Evolutionary conservation across 2,113 vertebrate species (phyloP).

Genomic region (Onychostoma macrolepis): DNA sequence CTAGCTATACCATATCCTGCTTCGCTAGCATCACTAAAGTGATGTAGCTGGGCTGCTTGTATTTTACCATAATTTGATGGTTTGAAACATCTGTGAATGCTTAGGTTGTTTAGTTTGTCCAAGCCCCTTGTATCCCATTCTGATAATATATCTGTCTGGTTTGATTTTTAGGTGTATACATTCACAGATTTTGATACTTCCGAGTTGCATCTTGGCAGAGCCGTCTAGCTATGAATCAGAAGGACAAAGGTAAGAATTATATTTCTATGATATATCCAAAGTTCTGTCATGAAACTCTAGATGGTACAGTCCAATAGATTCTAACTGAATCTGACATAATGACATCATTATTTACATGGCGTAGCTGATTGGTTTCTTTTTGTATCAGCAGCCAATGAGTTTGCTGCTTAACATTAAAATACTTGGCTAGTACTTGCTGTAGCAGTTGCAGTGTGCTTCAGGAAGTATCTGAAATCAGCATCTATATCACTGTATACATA

Average conservation of each 20-base stretch:
- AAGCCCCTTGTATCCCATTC: not conserved
- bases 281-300: too few relatives aligned
- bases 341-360: too few relatives aligned
- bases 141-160: not conserved
- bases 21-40: not conserved
- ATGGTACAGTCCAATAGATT: too few relatives aligned
- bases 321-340: too few relatives aligned
- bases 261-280: too few relatives aligned
- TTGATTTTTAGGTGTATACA: not conserved
- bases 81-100: not conserved
- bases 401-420: too few relatives aligned
- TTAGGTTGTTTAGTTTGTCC: not conserved
- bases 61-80: not conserved
- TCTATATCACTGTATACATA: too few relatives aligned
- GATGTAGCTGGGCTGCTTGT: not conserved
- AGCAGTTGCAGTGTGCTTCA: too few relatives aligned
- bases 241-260: not conserved
- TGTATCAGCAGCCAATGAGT: too few relatives aligned
- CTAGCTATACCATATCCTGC: not conserved
- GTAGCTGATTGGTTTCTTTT: too few relatives aligned
- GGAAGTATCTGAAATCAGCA: too few relatives aligned
- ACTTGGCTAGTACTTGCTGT: too few relatives aligned
- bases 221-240: not conserved
- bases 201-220: not conserved
- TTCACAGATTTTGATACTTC: not conserved